These are phyloP conservation scores for Pseudonaja textilis DNA, from an alignment of 2,113 vertebrate genomes.

Conservation along the genomic window DNA sequence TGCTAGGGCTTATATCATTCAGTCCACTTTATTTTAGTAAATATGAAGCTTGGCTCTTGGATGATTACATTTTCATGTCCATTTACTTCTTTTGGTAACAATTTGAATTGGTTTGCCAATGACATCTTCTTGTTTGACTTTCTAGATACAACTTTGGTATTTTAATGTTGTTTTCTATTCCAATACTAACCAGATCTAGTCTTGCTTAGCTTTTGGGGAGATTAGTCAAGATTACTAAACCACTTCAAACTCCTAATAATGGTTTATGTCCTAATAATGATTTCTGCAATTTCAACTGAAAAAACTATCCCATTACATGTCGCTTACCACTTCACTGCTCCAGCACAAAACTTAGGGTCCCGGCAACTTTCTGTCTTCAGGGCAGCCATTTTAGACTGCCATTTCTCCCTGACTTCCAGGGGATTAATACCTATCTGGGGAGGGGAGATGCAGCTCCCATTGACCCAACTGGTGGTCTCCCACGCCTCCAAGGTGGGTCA, in stretches of 20 bases:
- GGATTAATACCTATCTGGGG: no score
- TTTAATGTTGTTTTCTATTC: neutral
- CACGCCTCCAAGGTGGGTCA: no score
- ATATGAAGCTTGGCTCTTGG: neutral
- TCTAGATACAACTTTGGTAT: neutral
- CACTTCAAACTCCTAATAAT: neutral
- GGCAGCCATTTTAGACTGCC: no score
- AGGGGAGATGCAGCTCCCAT: no score
- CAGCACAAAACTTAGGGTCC: no score
- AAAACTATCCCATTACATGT: neutral
- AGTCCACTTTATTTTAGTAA: neutral
- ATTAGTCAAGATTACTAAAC: neutral
- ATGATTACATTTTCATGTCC: neutral
- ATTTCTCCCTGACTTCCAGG: no score
- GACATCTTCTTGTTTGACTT: neutral
- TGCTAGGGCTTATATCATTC: neutral
- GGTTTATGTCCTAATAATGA: neutral
- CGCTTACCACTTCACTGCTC: no score
- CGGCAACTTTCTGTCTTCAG: no score
- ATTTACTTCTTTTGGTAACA: neutral
- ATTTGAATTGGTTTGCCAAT: neutral
- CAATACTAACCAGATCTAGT: neutral
- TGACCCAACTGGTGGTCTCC: no score
- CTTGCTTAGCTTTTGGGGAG: neutral
- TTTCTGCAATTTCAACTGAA: neutral